These are phyloP conservation scores for Conopomorpha cramerella DNA, from an alignment of 1,140 invertebrate genomes.

Conservation along the genomic window DNA sequence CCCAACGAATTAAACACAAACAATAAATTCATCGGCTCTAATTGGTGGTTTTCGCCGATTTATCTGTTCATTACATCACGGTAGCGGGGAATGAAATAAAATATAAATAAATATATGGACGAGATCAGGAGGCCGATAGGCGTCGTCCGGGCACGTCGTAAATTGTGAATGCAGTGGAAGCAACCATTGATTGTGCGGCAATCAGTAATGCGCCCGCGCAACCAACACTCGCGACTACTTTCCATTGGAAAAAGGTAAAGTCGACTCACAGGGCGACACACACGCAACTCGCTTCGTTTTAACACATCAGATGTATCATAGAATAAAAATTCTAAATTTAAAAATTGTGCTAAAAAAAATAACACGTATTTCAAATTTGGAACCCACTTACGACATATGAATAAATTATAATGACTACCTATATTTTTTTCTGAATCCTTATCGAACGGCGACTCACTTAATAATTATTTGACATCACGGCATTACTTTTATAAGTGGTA, in stretches of 20 bases:
- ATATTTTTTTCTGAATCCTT: too few relatives aligned
- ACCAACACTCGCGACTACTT: too few relatives aligned
- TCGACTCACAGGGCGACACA: too few relatives aligned
- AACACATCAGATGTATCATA: background rate
- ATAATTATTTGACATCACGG: too few relatives aligned
- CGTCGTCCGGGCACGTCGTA: slow-evolving; percentile 55
- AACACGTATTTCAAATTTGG: background rate
- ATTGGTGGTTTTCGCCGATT: slow-evolving; percentile 60
- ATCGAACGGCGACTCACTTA: too few relatives aligned
- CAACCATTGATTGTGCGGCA: slow-evolving; percentile 56
- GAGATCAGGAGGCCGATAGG: slow-evolving; percentile 52
- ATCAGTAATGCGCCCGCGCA: slow-evolving; percentile 42
- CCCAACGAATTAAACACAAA: slow-evolving; percentile 59
- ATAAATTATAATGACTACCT: background rate
- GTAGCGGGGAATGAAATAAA: slow-evolving; percentile 59
- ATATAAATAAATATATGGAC: slow-evolving; percentile 59
- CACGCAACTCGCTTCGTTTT: slow-evolving; percentile 7
- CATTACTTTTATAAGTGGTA: too few relatives aligned
- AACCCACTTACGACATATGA: background rate
- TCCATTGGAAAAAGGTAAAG: too few relatives aligned
- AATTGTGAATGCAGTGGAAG: slow-evolving; percentile 49
- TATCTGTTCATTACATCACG: slow-evolving; percentile 61
- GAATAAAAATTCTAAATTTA: background rate
- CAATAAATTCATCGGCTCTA: slow-evolving; percentile 61
- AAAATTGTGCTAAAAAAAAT: background rate